These are phyloP conservation scores for Stomorhina lunata DNA, from an alignment of 2,888 invertebrate genomes.

Conservation along the genomic window DNA sequence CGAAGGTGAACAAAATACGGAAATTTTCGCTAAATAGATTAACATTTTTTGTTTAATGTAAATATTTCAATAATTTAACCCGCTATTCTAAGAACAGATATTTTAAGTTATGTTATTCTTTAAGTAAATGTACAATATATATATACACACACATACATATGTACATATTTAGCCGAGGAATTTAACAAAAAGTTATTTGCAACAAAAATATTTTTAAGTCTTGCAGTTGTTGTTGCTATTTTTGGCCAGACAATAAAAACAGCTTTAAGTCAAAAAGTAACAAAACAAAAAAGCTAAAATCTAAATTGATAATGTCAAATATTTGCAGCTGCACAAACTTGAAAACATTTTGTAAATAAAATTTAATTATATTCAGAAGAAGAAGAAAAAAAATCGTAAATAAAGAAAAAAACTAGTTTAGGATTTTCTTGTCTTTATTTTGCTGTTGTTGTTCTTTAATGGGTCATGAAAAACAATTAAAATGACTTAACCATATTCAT, in stretches of 20 bases:
- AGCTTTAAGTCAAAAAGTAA: not conserved
- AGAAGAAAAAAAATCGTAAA: not conserved
- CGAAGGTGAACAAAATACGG: too few relatives aligned
- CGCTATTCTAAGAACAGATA: too few relatives aligned
- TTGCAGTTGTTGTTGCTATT: constrained; percentile 20
- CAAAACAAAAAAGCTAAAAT: not conserved
- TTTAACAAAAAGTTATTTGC: constrained; percentile 16
- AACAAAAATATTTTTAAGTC: constrained; percentile 7
- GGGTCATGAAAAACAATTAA: constrained; percentile 27
- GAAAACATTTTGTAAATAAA: constrained; percentile 47
- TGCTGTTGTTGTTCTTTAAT: too few relatives aligned
- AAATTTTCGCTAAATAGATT: too few relatives aligned
- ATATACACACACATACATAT: not conserved
- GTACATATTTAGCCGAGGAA: constrained; percentile 31
- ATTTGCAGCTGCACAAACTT: constrained; percentile 63
- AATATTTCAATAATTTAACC: too few relatives aligned
- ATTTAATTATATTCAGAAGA: constrained; percentile 4
- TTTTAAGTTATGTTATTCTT: too few relatives aligned
- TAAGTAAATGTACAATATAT: too few relatives aligned
- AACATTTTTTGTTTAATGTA: too few relatives aligned
- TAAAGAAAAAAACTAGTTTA: not conserved
- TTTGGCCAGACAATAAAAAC: constrained; percentile 22
- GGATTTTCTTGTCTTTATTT: not conserved
- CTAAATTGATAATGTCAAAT: constrained; percentile 58
- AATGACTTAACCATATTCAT: not conserved